Conservation (phyloP, 2,888 invertebrate genomes). For the Tenthredo distinguenda region DNA sequence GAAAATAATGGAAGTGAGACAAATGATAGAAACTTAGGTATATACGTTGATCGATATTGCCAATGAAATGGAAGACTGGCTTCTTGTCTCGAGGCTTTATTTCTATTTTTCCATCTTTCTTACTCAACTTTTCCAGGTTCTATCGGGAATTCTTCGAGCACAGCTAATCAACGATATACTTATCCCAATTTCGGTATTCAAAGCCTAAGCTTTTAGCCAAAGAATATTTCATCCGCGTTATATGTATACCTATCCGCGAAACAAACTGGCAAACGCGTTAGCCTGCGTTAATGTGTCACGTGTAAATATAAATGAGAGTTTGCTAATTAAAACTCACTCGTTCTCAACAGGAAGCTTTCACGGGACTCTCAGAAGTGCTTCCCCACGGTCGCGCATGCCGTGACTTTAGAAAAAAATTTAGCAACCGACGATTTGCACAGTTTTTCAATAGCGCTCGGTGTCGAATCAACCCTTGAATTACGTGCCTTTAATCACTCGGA, state of each 20-base stretch:
- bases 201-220: neutral
- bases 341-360: constrained; percentile 6
- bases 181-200: neutral
- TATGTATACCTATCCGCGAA: neutral
- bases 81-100: neutral
- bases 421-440: neutral
- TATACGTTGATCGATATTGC: constrained; percentile 37
- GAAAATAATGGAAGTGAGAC: constrained; percentile 37
- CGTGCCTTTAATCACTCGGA: neutral
- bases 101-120: neutral
- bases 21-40: constrained; percentile 7
- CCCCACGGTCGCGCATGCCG: neutral
- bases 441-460: too few relatives aligned
- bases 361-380: neutral
- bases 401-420: neutral
- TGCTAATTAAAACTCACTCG: constrained; percentile 19
- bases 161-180: neutral
- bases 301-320: neutral
- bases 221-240: neutral
- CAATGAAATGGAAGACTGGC: constrained; percentile 17
- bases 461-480: neutral
- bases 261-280: neutral
- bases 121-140: neutral
- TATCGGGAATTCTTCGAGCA: neutral
- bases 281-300: neutral